Conservation (phyloP, 2,797 vertebrate genomes). For the Varecia variegata region DNA sequence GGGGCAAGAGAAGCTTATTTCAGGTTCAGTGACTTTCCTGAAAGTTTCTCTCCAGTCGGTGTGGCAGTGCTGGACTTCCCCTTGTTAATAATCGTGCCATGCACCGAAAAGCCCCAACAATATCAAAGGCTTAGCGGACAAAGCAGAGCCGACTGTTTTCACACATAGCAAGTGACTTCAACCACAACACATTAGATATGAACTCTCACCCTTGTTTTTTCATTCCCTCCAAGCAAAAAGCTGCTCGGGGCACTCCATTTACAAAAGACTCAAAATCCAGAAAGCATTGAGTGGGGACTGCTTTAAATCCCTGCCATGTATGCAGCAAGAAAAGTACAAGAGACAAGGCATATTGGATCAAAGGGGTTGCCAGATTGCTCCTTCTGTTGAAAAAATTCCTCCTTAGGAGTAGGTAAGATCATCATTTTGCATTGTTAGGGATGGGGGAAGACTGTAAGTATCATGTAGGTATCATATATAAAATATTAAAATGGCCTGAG, state of each 20-base stretch:
- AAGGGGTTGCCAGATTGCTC: background rate
- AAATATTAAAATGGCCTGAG: background rate
- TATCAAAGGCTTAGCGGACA: conserved; percentile 59
- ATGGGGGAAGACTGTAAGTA: background rate
- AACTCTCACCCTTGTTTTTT: conserved; percentile 55
- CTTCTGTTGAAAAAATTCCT: background rate
- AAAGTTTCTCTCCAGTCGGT: conserved; percentile 35
- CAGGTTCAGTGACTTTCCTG: conserved; percentile 70
- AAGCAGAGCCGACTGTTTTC: background rate
- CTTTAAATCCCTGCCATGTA: background rate
- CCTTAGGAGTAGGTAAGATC: background rate
- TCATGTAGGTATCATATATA: background rate
- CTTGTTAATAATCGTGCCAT: conserved; percentile 68
- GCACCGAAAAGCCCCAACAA: conserved; percentile 51
- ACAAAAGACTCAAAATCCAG: conserved; percentile 47
- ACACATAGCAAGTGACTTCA: background rate
- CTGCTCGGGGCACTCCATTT: background rate
- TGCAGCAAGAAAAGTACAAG: background rate
- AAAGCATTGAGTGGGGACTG: background rate
- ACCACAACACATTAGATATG: conserved; percentile 52
- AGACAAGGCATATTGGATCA: background rate
- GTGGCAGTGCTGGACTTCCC: conserved; percentile 47
- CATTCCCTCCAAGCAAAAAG: conserved; percentile 13
- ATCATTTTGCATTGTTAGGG: background rate
- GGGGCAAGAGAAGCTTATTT: conserved; percentile 66